A percentile compares a stretch with the other conserved stretches of the same genome.
Conservation (phyloP, 2,797 vertebrate species). For the Enteromius unitaeniatus region DNA sequence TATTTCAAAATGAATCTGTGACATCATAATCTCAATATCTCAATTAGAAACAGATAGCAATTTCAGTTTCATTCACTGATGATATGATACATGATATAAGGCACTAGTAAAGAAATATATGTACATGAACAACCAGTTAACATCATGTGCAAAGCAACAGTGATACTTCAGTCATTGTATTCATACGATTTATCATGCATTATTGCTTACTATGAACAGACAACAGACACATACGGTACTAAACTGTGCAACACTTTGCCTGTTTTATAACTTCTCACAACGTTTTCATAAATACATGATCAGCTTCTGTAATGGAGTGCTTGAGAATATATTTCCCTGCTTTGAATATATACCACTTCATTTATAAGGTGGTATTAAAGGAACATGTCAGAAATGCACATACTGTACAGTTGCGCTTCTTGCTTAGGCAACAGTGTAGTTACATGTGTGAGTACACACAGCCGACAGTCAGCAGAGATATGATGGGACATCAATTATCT, state of each 20-base stretch:
- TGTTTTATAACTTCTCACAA: slow-evolving; percentile 22
- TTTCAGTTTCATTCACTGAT: background rate
- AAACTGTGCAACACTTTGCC: slow-evolving; percentile 31
- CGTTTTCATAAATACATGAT: background rate
- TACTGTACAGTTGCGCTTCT: background rate
- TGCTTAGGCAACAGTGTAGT: slow-evolving; percentile 25
- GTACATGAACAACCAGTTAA: slow-evolving; percentile 36
- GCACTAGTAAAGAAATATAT: slow-evolving; percentile 69
- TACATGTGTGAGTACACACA: background rate
- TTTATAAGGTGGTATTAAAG: slow-evolving; percentile 6
- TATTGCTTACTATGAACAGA: slow-evolving; percentile 71
- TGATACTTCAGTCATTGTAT: slow-evolving; percentile 25
- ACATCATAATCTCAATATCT: background rate
- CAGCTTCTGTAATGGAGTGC: background rate
- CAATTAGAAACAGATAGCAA: background rate
- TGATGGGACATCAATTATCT: background rate
- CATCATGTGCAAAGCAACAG: slow-evolving; percentile 44
- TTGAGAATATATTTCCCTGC: slow-evolving; percentile 4
- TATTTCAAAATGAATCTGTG: slow-evolving; percentile 45
- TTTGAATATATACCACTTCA: slow-evolving; percentile 1
- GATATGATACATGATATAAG: slow-evolving; percentile 65
- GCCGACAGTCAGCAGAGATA: background rate
- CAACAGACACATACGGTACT: slow-evolving; percentile 30
- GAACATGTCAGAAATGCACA: slow-evolving; percentile 6
- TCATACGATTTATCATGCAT: slow-evolving; percentile 57